Base-by-base conservation (phyloP, 2,888 invertebrate species). In the Cheilosia urbana region DNA sequence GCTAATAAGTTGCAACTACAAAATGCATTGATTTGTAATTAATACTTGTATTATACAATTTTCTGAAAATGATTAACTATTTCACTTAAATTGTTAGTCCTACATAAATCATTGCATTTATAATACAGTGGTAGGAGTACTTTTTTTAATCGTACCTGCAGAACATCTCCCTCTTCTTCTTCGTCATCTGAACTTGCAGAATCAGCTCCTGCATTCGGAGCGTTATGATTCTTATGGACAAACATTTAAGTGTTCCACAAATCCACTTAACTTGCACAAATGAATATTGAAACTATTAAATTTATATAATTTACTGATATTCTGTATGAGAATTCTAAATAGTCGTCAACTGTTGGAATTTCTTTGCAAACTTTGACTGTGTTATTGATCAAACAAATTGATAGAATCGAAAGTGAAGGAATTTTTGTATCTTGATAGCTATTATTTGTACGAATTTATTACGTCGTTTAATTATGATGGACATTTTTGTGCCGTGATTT, bases 151-250 rank as follows among this genome's bases (percentile, higher is more conserved):
- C 40, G 58, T 90, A 91, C 90, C 92, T 92, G 92, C 82, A 92
- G 88, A 87, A 92, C 88, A 88, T 92, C 92, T 65, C 91, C 92
- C 87, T 90, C 91, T 91, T 94, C 94, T 90, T 94, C 94, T 88
- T 94, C 94, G 82, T 94, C 94, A 62, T 94, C 94, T 57, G 94
- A 94, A 68, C 94, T 94, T 84, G 93, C 94, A 60, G 94, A 93
- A n/a, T 93, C 94, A 15, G 85, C 90, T 49, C 88, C 90, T 83
- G 88, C 89, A 53, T 93, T 93, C 84, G 92, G 92, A 55, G 93
- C 91, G 89, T 91, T 89, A 69, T 91, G 89, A 72, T 88, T 93
- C 69, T 94, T 94, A 89, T 93, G 93, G 78, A 94, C 94, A 90
- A 94, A 94, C 94, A 94, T 94, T 88, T 90, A 37, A 6, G 4